Base-by-base conservation (phyloP, 2,113 vertebrate genomes). In the Heterotilapia buettikoferi region DNA sequence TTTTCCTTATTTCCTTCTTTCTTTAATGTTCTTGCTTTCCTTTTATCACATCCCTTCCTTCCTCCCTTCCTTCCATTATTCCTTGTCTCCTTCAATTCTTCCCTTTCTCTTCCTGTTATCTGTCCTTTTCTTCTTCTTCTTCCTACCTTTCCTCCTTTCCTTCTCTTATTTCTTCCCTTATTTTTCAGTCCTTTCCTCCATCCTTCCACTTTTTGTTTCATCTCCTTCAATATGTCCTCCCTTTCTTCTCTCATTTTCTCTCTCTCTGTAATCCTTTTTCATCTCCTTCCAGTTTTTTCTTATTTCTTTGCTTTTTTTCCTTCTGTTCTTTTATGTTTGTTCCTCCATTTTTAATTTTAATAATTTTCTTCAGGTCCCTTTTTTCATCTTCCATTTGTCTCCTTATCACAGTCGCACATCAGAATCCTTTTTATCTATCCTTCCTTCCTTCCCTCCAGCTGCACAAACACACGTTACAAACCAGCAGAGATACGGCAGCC, bases 371-470 rank as follows among this genome's bases (percentile, higher is more conserved):
- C 21, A 12, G 33, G 10, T 66, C 61, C 61, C 9, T 9, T 76
- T 38, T 66, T n/a, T 4, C 29, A 33, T 33, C 31, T 59, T 43
- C 24, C 33, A 14, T 59, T 21, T 8, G 21, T 85, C 57, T 8
- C 13, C 59, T 11, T 78, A 54, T 52, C 5, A 53, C 43, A 5
- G 8, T 73, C 5, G 3, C 36, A 24, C 7, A 50, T 66, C 73
- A 7, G 38, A 53, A 26, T 66, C 82, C 31, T 18, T 80, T 80
- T 80, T 16, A 47, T 52, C 31, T 47, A 9, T 59, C 61, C 84
- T 47, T 88, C 54, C 54, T 21, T 85, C 80, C 57, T 18, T 88
- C 52, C 84, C 36, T 92, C 82, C 87, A 92, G 87, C 90, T 92
- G 87, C 79, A 90, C 87, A 76, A 66, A 90, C 53, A 63, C 80